A percentile compares a stretch with the other conserved stretches of the same genome.
Evolutionary conservation across 2,797 vertebrate genomes (phyloP).

Genomic region (Sciaenops ocellatus): DNA sequence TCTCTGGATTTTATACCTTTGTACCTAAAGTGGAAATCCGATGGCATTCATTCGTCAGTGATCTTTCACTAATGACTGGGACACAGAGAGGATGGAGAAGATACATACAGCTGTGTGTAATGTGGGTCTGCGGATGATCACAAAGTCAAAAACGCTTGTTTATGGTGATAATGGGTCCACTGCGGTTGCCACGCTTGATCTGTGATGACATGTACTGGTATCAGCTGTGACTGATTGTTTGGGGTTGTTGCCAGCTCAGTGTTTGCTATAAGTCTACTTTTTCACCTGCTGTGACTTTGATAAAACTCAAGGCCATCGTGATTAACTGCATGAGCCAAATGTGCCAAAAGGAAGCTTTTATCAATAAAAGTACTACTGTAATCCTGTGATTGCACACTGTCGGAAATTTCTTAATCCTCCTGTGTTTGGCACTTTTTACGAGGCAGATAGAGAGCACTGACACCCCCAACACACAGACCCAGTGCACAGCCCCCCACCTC

Average conservation of each 20-base stretch:
- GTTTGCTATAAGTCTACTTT: conserved; percentile 1
- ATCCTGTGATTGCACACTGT: conserved; percentile 13
- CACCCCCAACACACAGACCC: conserved; percentile 43
- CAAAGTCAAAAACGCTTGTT: conserved; percentile 13
- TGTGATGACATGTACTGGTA: neutral
- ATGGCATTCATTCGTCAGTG: neutral
- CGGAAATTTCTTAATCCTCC: neutral
- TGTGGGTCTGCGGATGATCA: conserved; percentile 13
- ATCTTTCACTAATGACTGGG: conserved; percentile 7
- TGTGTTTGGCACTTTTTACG: conserved; percentile 22
- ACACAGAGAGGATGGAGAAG: conserved; percentile 19
- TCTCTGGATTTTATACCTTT: neutral
- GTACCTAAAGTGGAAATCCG: neutral
- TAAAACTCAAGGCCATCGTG: conserved; percentile 7
- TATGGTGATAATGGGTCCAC: conserved; percentile 8
- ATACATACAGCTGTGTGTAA: neutral
- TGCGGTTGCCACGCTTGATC: neutral
- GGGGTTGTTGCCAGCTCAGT: neutral
- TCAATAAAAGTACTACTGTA: conserved; percentile 42
- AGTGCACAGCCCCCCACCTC: conserved; percentile 50
- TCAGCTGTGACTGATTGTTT: conserved; percentile 11
- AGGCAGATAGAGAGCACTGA: conserved; percentile 2
- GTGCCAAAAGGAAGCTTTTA: conserved; percentile 12
- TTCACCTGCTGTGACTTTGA: conserved; percentile 7
- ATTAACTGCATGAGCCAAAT: neutral